Base-by-base conservation (phyloP, 1,140 invertebrate genomes). In the Thalassaphorura encarpata region DNA sequence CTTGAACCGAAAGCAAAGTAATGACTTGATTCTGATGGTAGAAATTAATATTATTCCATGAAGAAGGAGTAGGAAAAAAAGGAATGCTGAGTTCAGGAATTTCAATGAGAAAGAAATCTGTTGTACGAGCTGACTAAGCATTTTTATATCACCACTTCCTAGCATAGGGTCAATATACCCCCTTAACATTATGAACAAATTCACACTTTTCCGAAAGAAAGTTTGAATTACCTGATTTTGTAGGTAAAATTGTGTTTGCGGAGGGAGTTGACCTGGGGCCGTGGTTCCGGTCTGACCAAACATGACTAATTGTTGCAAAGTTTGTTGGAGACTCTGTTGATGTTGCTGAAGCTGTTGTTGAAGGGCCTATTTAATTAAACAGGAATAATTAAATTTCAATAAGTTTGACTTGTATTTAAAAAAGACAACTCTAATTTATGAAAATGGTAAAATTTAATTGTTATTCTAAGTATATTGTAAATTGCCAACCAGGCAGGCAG, bases 191-290 rank as follows among this genome's bases (percentile, higher is more conserved):
- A n/a, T n/a, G n/a, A n/a, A n/a, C n/a, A n/a, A n/a, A n/a, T n/a
- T n/a, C n/a, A n/a, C n/a, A n/a, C n/a, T n/a, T n/a, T n/a, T n/a
- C n/a, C n/a, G n/a, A n/a, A n/a, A n/a, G n/a, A n/a, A n/a, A n/a
- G n/a, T n/a, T n/a, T n/a, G n/a, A n/a, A n/a, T n/a, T 70, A 85
- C 83, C 79, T 87, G 85, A 75, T 85, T 87, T 68, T 87, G 85
- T 18, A 89, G 72, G 68, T 88, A 82, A 59, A 87, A 82, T 69
- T 85, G 83, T 19, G 82, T 76, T 62, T 83, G 82, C 8, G 77
- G 72, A 28, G 76, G 73, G 47, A 80, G 67, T 67, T 82, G 75
- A 19, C 69, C 64, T 48, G 77, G 69, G 52, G 72, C 70, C 55
- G 70, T 70, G 50, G 72, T 11, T n/a, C 33, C 33, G n/a, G 69